phyloP scores from a whole-genome alignment of 2,888 invertebrate genomes.

The Nebria salina region DNA sequence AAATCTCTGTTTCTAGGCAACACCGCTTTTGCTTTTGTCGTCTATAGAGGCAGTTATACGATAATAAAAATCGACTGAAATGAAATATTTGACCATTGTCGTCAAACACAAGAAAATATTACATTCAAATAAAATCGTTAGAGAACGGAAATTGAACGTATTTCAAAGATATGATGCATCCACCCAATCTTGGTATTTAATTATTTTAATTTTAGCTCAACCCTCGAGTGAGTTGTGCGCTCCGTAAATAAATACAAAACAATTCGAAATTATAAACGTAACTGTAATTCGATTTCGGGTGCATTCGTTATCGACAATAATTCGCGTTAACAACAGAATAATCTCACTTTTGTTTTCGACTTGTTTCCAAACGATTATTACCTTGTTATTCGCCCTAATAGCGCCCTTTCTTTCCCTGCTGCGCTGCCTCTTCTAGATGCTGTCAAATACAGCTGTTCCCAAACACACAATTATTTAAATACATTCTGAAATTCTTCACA shows the following conservation, averaged over 20 bases:
- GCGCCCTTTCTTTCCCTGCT: constrained; percentile 53
- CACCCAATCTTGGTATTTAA: too few species aligned
- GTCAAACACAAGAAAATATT: background rate
- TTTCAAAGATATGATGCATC: too few species aligned
- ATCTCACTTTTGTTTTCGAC: constrained; percentile 77
- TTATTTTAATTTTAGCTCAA: too few species aligned
- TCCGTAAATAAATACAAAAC: too few species aligned
- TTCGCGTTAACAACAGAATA: constrained; percentile 57
- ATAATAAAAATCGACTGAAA: background rate
- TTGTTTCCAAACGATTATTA: constrained; percentile 73
- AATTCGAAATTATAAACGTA: too few species aligned
- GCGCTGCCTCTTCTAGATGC: background rate
- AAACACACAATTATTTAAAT: background rate
- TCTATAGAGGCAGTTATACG: background rate
- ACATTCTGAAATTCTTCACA: background rate
- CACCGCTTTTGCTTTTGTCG: background rate
- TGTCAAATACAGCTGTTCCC: constrained; percentile 30
- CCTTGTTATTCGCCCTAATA: constrained; percentile 68
- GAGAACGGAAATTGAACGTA: too few species aligned
- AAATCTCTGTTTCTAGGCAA: background rate
- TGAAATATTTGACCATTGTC: background rate
- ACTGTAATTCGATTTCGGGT: background rate
- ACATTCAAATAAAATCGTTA: background rate
- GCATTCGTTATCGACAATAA: background rate
- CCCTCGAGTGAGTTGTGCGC: too few species aligned